Evolutionary conservation across 2,797 vertebrate species (phyloP), one percentile per base, ranked within the genome.

Genomic region (Pagetopsis macropterus): DNA sequence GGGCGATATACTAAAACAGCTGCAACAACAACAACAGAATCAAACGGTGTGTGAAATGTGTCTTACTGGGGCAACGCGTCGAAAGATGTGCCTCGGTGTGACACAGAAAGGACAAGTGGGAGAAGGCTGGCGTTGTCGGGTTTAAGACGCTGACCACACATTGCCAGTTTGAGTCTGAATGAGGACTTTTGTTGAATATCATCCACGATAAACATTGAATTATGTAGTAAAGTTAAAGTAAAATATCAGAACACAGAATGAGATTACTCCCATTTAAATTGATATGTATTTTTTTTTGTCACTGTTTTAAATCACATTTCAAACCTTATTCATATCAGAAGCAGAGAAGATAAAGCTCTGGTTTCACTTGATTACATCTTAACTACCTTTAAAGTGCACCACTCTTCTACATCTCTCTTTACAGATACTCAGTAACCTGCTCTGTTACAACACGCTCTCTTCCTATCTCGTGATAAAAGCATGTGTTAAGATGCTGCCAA

Each of bases 61-160:
- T 21, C 21, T 21, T 21, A 60, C 75, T 72, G 81, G 83, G 77
- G 73, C 65, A 78, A 75, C 70, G 58, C 57, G 52, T 84, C 71
- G 59, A 82, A 72, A 79, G 41, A 75, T 67, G 15, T 13, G 21
- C 1, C 58, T 19, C 40, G 51, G 72, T 19, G 61, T 48, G 62
- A 65, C 74, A 68, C 49, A 68, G 55, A 70, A 58, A 69, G 68
- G 52, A 65, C 33, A 45, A 52, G 43, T 3, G 33, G 41, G 10
- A 21, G n/a, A 13, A 17, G 65, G 58, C 59, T 40, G 60, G 55
- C 0, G 17, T 44, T 6, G 43, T 5, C 1, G 65, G 60, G 55
- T 65, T 75, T 21, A 61, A 72, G 74, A 80, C 16, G 19, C 74
- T 58, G 46, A 66, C 43, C 19, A 27, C 43, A 56, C 58, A 51